phyloP scores from a whole-genome alignment of 1,140 invertebrate species.

The Drosophila nasuta region DNA sequence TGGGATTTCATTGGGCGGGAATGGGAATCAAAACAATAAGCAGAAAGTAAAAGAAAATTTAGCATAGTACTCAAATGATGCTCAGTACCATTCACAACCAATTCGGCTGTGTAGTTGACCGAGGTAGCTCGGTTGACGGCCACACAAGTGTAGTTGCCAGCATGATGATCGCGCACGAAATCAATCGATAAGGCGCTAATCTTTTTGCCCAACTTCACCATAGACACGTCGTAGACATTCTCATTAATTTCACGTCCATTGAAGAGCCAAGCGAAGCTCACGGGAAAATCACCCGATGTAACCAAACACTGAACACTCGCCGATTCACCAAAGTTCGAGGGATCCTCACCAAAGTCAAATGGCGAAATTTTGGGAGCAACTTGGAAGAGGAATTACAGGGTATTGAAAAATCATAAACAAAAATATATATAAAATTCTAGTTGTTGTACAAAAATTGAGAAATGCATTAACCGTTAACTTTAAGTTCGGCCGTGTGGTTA shows the following conservation, averaged over 20 bases:
- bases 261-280: slow-evolving; percentile 88
- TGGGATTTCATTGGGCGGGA: neutral
- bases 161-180: slow-evolving; percentile 87
- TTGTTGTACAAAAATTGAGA: slow-evolving; percentile 5
- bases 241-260: slow-evolving; percentile 85
- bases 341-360: slow-evolving; percentile 88
- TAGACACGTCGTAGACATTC: slow-evolving; percentile 86
- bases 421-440: slow-evolving; percentile 16
- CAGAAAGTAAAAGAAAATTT: slow-evolving; percentile 30
- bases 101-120: slow-evolving; percentile 88
- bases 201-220: slow-evolving; percentile 75
- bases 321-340: slow-evolving; percentile 90
- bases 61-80: slow-evolving; percentile 2
- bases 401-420: slow-evolving; percentile 20
- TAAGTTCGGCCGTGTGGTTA: slow-evolving; percentile 88
- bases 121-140: slow-evolving; percentile 91
- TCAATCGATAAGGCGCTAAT: slow-evolving; percentile 89
- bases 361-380: slow-evolving; percentile 89
- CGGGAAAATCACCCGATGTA: slow-evolving; percentile 91
- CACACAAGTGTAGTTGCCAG: slow-evolving; percentile 90
- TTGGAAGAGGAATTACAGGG: slow-evolving; percentile 59
- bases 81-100: slow-evolving; percentile 88
- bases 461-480: slow-evolving; percentile 89
- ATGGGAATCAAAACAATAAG: neutral
- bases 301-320: slow-evolving; percentile 90